Conservation (phyloP, 2,888 invertebrate genomes). For the Bugula neritina region DNA sequence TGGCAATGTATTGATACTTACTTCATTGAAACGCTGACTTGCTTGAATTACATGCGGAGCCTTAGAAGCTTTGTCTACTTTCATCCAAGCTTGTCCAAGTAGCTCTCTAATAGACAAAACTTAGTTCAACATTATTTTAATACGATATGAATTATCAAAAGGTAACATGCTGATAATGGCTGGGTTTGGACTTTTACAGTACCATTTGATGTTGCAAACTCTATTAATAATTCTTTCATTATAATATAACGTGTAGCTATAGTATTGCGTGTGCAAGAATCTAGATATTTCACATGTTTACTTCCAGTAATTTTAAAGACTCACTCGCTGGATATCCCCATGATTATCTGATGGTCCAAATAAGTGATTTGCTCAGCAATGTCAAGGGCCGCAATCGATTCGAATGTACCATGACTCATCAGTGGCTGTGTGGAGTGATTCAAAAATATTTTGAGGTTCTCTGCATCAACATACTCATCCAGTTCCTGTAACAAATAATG, state of each 20-base stretch:
- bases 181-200: too few species aligned
- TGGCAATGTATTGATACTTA: too few species aligned
- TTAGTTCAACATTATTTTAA: too few species aligned
- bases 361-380: constrained; percentile 89
- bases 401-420: constrained; percentile 59
- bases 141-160: too few species aligned
- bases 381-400: constrained; percentile 78
- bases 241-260: too few species aligned
- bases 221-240: too few species aligned
- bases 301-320: too few species aligned
- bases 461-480: not conserved
- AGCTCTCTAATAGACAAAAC: too few species aligned
- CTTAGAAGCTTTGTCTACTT: constrained; percentile 71
- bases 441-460: not conserved
- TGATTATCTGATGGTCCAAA: constrained; percentile 83
- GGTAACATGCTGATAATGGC: too few species aligned
- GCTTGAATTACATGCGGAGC: constrained; percentile 70
- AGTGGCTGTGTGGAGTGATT: not conserved
- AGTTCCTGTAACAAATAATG: constrained; percentile 11
- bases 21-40: constrained; percentile 83
- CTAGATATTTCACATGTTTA: too few species aligned
- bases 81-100: constrained; percentile 67
- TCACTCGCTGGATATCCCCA: constrained; percentile 80
- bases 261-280: too few species aligned
- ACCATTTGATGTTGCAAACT: too few species aligned